A percentile compares a stretch with the other conserved stretches of the same genome.
These are phyloP conservation scores for Gymnobelideus leadbeateri DNA, from an alignment of 2,113 vertebrate genomes.

Conservation along the genomic window DNA sequence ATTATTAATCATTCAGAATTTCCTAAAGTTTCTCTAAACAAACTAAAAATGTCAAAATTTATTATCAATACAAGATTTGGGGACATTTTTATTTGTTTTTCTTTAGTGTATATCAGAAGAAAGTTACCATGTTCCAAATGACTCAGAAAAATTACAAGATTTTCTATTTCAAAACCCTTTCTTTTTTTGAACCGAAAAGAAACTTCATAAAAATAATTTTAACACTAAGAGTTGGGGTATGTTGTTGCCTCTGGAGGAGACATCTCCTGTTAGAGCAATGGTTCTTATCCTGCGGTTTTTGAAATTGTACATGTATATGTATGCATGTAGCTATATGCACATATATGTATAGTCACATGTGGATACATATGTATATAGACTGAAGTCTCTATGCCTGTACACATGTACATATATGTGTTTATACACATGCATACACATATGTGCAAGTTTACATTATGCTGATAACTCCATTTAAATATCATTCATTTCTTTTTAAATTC, in stretches of 20 bases:
- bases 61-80: not conserved
- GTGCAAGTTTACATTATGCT: not conserved
- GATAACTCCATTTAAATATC: not conserved
- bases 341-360: not conserved
- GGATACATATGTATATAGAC: not conserved
- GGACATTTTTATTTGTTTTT: not conserved
- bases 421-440: not conserved
- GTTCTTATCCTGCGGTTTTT: not conserved
- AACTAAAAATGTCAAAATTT: not conserved
- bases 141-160: not conserved
- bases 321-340: not conserved
- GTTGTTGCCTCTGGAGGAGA: not conserved
- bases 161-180: not conserved
- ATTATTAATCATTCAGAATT: not conserved
- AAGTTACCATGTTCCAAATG: not conserved
- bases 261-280: not conserved
- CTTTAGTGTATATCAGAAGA: not conserved
- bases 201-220: not conserved
- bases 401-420: not conserved
- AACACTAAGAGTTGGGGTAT: not conserved
- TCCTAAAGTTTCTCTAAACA: not conserved
- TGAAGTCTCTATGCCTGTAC: too few relatives aligned
- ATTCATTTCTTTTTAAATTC: not conserved
- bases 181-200: not conserved
- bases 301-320: not conserved